Base-by-base conservation (phyloP, 2,888 invertebrate genomes). In the Cheilosia scutellata region DNA sequence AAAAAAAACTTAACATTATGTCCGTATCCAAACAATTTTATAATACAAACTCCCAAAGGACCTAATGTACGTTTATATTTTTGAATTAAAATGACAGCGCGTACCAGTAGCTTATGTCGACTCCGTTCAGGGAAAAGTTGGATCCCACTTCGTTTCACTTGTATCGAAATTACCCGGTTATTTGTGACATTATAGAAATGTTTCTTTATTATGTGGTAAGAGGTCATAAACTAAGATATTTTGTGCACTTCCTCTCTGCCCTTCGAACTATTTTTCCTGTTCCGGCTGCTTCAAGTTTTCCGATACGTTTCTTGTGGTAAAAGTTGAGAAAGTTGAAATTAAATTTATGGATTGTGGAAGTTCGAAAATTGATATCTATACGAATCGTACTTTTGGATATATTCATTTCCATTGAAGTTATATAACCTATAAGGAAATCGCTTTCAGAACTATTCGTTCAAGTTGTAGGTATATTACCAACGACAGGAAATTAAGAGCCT, bases 341-440 rank as follows among this genome's bases (percentile, higher is more conserved):
- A 82, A 80, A 86, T 86, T 86, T 86, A 86, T 86, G 72, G 76
- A 82, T 71, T 86, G 65, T 66, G 72, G 62, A 86, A 86, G 72
- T 86, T 82, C 62, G 66, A 82, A 82, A 79, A 82, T 82, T 82
- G 86, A 86, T 72, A 79, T 86, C 86, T 82, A 37, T 11, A 82
- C 27, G 84, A 80, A 84, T 80, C 70, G 80, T 66, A 62, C 80
- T 66, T 80, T 42, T 57, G 25, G 86, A 76, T 76, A 53, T 57
- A 72, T 79, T 58, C 70, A 42, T 63, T 58, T 80, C 33, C 62
- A 63, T 55, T 58, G 63, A 13, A 57, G 27, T 62, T 49, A 33
- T 62, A 51, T n/a, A n/a, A n/a, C n/a, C n/a, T n/a, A n/a, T 49
- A 58, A 74, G 79, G 84, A 84, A 76, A 76, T 77, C 62, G 71